Evolutionary conservation across 2,888 invertebrate species (phyloP).

Genomic region (Ctenicera cuprea): DNA sequence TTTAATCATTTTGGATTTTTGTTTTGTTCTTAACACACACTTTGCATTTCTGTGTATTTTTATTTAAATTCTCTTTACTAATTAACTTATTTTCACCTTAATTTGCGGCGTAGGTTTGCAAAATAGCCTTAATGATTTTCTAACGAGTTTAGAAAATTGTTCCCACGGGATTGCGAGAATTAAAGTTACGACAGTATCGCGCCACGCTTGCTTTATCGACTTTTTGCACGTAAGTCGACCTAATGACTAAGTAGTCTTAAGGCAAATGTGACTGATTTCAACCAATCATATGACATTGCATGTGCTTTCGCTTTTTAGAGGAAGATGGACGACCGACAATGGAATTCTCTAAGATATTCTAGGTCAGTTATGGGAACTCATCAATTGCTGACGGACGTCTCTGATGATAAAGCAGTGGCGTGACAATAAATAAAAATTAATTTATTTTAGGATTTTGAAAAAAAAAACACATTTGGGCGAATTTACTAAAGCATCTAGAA

Average conservation of each 20-base stretch:
- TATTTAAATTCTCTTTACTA: background rate
- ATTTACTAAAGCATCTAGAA: no score
- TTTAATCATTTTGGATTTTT: conserved; percentile 20
- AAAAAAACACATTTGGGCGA: no score
- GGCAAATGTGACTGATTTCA: conserved; percentile 31
- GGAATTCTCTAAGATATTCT: conserved; percentile 31
- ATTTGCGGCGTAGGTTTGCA: background rate
- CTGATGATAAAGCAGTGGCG: background rate
- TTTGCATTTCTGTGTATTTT: no score
- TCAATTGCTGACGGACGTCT: background rate
- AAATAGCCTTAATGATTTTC: background rate
- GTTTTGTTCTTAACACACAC: background rate
- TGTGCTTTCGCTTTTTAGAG: conserved; percentile 47
- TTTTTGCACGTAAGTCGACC: conserved; percentile 37
- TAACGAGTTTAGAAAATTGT: background rate
- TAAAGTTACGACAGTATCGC: background rate
- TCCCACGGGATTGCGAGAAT: background rate
- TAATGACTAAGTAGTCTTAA: conserved; percentile 27
- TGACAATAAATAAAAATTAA: no score
- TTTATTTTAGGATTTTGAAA: no score
- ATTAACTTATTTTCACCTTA: background rate
- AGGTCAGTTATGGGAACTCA: conserved; percentile 23
- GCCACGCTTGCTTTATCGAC: conserved; percentile 6
- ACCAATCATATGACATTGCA: conserved; percentile 23
- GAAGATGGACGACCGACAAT: conserved; percentile 31